A percentile compares a stretch with the other conserved stretches of the same genome.
Conservation (phyloP, 2,888 invertebrate genomes). For the Quadriops clusia region DNA sequence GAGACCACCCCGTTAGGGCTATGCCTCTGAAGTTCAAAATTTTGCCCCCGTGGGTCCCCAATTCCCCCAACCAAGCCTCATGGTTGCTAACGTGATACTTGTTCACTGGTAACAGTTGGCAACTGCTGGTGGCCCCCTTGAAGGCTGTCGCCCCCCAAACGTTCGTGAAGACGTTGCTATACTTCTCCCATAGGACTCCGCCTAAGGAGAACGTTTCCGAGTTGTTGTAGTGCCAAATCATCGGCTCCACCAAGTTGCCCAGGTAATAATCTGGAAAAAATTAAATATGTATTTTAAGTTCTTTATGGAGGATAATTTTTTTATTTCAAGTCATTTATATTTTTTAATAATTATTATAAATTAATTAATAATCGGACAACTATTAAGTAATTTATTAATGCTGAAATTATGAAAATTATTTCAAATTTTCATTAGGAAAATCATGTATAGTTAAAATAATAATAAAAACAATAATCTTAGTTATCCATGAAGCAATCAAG, state of each 20-base stretch:
- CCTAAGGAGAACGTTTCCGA: slow-evolving; percentile 43
- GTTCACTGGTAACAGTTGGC: slow-evolving; percentile 53
- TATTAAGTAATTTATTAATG: too few relatives aligned
- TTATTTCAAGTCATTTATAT: too few relatives aligned
- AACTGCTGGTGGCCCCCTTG: slow-evolving; percentile 75
- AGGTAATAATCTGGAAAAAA: slow-evolving; percentile 43
- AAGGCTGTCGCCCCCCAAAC: slow-evolving; percentile 75
- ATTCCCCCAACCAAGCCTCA: slow-evolving; percentile 53
- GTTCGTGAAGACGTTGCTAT: slow-evolving; percentile 51
- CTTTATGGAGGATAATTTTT: background rate
- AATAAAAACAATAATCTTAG: too few relatives aligned
- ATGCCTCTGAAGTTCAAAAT: slow-evolving; percentile 49
- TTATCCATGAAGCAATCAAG: too few relatives aligned
- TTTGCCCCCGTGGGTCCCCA: slow-evolving; percentile 39
- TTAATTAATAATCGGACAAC: too few relatives aligned
- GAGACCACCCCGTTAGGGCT: slow-evolving; percentile 63
- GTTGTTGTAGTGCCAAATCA: slow-evolving; percentile 56
- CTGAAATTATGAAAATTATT: too few relatives aligned
- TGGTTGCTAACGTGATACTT: slow-evolving; percentile 66
- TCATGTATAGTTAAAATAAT: too few relatives aligned
- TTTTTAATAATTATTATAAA: too few relatives aligned
- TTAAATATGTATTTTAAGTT: slow-evolving; percentile 6
- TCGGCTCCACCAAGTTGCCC: slow-evolving; percentile 50
- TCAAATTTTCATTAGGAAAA: background rate
- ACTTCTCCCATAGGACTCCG: slow-evolving; percentile 50